Evolutionary conservation across 2,888 invertebrate species (phyloP).

Genomic region (Pachymerium ferrugineum): DNA sequence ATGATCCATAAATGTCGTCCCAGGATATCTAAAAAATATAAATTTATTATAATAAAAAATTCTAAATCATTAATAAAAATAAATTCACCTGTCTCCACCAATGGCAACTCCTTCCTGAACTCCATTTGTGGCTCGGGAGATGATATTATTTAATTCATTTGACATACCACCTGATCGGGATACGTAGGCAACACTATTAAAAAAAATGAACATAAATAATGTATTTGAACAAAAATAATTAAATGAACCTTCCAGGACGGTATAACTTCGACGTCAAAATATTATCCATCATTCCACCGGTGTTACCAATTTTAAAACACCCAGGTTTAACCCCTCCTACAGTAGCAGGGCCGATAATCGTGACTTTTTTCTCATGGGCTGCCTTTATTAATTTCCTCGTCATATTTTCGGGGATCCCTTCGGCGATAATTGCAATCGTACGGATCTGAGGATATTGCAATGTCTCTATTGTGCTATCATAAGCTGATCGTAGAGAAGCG

Average conservation of each 20-base stretch:
- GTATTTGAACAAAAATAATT: background rate
- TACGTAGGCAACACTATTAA: constrained; percentile 87
- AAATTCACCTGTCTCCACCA: constrained; percentile 69
- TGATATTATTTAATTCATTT: constrained; percentile 96
- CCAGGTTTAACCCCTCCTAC: constrained; percentile 98
- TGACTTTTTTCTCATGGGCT: constrained; percentile 76
- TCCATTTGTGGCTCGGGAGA: constrained; percentile 93
- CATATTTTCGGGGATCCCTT: constrained; percentile 98
- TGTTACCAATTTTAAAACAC: constrained; percentile 98
- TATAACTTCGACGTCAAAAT: constrained; percentile 95
- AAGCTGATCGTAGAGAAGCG: constrained; percentile 94
- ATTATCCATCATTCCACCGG: constrained; percentile 99
- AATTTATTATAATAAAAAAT: background rate
- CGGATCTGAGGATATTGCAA: constrained; percentile 87
- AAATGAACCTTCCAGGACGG: constrained; percentile 66
- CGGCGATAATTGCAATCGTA: constrained; percentile 96
- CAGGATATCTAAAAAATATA: constrained; percentile 71
- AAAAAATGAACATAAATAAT: background rate
- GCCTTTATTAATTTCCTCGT: constrained; percentile 84
- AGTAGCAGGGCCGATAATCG: constrained; percentile 88
- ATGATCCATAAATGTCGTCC: constrained; percentile 97
- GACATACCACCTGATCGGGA: constrained; percentile 99
- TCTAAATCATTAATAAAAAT: background rate
- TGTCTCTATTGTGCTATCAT: constrained; percentile 92
- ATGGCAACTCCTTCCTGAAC: constrained; percentile 98